Conservation (phyloP, 2,797 vertebrate species). For the Pangasius sanitwongsei region DNA sequence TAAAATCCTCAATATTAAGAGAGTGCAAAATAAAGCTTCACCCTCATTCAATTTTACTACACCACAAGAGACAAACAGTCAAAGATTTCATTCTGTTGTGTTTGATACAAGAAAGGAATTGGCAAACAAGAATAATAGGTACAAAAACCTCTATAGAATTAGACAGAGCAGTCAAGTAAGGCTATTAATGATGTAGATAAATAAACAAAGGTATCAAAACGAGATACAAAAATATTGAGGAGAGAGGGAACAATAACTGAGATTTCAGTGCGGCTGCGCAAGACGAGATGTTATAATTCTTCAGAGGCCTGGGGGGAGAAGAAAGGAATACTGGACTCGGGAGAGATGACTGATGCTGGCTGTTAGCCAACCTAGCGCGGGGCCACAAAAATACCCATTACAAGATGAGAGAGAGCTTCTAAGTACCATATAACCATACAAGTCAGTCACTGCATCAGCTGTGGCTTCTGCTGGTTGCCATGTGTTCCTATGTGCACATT, state of each 20-base stretch:
- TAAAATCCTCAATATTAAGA: constrained; percentile 39
- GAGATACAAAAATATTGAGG: constrained; percentile 26
- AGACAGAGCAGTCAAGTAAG: constrained; percentile 9
- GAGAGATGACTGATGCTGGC: constrained; percentile 43
- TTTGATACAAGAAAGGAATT: neutral
- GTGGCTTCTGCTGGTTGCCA: constrained; percentile 20
- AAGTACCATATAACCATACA: constrained; percentile 50
- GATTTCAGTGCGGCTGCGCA: constrained; percentile 28
- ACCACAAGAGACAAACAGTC: neutral
- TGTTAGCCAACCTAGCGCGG: constrained; percentile 37
- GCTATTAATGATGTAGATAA: constrained; percentile 11
- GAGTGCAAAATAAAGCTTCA: constrained; percentile 30
- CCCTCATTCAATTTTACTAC: constrained; percentile 18
- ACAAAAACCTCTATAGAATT: neutral
- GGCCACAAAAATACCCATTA: constrained; percentile 40
- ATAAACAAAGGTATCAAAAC: constrained; percentile 22
- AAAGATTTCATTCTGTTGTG: constrained; percentile 42
- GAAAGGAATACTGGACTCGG: constrained; percentile 26
- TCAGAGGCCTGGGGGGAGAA: constrained; percentile 17
- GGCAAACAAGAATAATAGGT: constrained; percentile 17
- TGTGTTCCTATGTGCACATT: constrained; percentile 2
- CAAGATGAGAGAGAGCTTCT: constrained; percentile 41
- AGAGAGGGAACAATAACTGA: constrained; percentile 25
- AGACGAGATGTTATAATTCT: constrained; percentile 40
- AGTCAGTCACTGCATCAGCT: constrained; percentile 40